Conservation (phyloP, 35 echinoderm and acorn worm genomes). For the Apostichopus japonicus region DNA sequence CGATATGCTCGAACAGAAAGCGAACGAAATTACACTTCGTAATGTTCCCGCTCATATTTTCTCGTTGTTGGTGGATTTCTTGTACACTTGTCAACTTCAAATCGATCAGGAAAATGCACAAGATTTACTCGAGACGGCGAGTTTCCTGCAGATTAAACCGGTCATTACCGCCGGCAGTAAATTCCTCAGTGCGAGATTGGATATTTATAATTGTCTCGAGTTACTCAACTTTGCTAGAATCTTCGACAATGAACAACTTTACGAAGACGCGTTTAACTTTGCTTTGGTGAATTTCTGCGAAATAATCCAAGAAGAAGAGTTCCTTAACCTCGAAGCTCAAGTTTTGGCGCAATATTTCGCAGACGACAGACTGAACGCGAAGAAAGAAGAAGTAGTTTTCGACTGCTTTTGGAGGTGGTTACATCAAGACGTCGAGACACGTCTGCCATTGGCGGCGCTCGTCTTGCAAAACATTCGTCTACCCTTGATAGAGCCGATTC, state of each 20-base stretch:
- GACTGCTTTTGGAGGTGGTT: constrained; percentile 81
- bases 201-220: constrained; percentile 79
- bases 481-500: constrained; percentile 81
- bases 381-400: constrained; percentile 87
- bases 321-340: constrained; percentile 43
- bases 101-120: constrained; percentile 85
- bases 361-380: constrained; percentile 86
- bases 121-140: constrained; percentile 83
- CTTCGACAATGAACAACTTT: constrained; percentile 84
- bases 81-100: constrained; percentile 83
- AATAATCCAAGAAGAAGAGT: constrained; percentile 68
- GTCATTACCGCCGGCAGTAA: constrained; percentile 81
- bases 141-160: constrained; percentile 87
- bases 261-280: constrained; percentile 75
- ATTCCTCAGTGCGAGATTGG: constrained; percentile 81
- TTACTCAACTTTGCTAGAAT: constrained; percentile 86
- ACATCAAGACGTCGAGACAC: constrained; percentile 56
- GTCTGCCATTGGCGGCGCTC: constrained; percentile 20
- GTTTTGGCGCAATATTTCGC: constrained; percentile 67
- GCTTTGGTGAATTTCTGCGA: constrained; percentile 74
- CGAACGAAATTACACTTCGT: constrained; percentile 70
- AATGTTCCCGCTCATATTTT: constrained; percentile 70
- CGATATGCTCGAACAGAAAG: constrained; percentile 72
- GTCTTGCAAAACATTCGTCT: constrained; percentile 80
- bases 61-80: constrained; percentile 74